Evolutionary conservation across 2,797 vertebrate species (phyloP), one percentile per base, ranked within the genome.

Genomic region (Cynodonichthys magdalenae): DNA sequence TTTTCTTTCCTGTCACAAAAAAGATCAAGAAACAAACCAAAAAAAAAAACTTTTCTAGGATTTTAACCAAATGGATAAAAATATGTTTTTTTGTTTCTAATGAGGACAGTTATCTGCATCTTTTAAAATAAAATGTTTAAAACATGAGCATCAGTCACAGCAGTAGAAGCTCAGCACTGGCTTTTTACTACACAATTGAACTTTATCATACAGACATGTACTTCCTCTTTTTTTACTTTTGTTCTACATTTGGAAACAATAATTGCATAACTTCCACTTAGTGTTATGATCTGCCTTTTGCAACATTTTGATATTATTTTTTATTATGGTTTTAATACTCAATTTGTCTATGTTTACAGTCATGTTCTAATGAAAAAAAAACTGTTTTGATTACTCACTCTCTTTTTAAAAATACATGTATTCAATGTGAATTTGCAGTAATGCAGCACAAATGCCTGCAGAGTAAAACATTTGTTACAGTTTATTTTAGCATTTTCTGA

Each of bases 1-100:
- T 93, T 92, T 18, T 71, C 4, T 47, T 88, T 90, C 89, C 89
- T 83, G 81, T 68, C 29, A 63, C 36, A 18, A 47, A 15, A 4
- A 64, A 31, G 34, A 10, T 0, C 5, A 34, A 6, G 49, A 31
- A 41, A 18, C 0, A 0, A 1, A 18, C 5, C 18, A 6, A 51
- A 27, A 41, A 18, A 0, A 0, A 1, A 18, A 28, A 9, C 58
- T 15, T 29, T 34, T 2, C 15, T 56, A 1, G 34, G 9, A 36
- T 12, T 36, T 36, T 10, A 36, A 36, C 9, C 34, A 36, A 9
- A 36, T 36, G 15, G 11, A 29, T 19, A 5, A 34, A 2, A 17
- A 17, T 20, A n/a, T 31, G 6, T 9, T 46, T 29, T 45, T n/a
- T 15, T 8, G 1, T 58, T 47, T 17, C 10, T 18, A 31, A 15